Evolutionary conservation across 2,113 vertebrate species (phyloP), one percentile per base, ranked within the genome.

Genomic region (Caretta caretta): DNA sequence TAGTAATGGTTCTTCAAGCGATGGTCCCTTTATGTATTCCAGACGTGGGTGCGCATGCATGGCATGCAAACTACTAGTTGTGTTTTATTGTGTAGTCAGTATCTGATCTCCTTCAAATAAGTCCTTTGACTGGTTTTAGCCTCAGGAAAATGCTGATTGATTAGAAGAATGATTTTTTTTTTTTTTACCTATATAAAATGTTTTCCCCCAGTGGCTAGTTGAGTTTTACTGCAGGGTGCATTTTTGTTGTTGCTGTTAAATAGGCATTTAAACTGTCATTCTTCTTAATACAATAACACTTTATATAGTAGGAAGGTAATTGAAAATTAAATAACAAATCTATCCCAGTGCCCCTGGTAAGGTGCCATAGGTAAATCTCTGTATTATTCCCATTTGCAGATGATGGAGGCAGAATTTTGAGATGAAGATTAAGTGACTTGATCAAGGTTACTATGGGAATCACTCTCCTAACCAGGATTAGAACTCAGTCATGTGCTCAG

Each of bases 331-430:
- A 38, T 94, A 96, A 81, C 76, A 91, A 95, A 90, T 90, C 93
- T 93, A 87, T 97, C 86, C 80, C 92, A 84, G 24, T 94, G 96
- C 86, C 96, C 96, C 97, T 96, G 93, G 16, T 13, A 88, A 95
- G 95, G 94, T 35, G 46, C 90, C 85, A 59, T 79, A 95, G 94
- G 95, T 96, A 50, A 91, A 48, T 13, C 92, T 91, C 92, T 91
- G 93, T 79, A 91, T 51, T 90, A 46, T 96, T 96, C 93, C 92
- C 93, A 80, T 92, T 93, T 86, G 92, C 3, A 2, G 89, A 54
- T 0, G 92, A 97, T 96, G 96, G 97, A 96, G 88, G 80, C 0
- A 0, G 94, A 91, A 91, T 97, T 94, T 84, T 87, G 65, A 86
- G 91, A 65, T 65, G 35, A 35, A 87, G 92, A 90, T 51, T 91